phyloP scores from a whole-genome alignment of 2,888 invertebrate genomes.

The Polymixis lichenea region DNA sequence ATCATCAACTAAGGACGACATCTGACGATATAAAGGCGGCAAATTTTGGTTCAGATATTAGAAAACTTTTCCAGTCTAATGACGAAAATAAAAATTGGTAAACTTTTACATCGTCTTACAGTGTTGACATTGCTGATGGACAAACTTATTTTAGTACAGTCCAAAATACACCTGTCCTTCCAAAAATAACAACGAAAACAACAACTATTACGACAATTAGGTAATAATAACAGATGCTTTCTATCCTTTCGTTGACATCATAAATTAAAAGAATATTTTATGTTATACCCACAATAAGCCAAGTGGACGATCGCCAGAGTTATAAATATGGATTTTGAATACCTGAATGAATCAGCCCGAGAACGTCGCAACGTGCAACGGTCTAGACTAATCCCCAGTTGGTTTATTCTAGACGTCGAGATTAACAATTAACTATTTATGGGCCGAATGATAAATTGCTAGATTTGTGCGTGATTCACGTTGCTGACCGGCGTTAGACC shows the following conservation, averaged over 20 bases:
- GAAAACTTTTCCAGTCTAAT: neutral
- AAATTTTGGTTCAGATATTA: neutral
- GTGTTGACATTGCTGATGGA: slow-evolving; percentile 8
- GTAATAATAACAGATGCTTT: slow-evolving; percentile 59
- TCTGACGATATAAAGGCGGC: no score
- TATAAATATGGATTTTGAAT: slow-evolving; percentile 71
- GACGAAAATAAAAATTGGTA: neutral
- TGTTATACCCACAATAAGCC: slow-evolving; percentile 60
- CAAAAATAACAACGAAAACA: slow-evolving; percentile 40
- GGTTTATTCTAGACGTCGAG: slow-evolving; percentile 65
- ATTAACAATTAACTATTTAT: slow-evolving; percentile 69
- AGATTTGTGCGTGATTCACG: slow-evolving; percentile 64
- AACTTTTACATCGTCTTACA: slow-evolving; percentile 9
- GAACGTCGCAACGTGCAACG: slow-evolving; percentile 46
- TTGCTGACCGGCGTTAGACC: slow-evolving; percentile 46
- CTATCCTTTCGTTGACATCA: slow-evolving; percentile 59
- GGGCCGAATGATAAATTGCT: slow-evolving; percentile 57
- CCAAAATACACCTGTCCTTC: neutral
- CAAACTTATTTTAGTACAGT: slow-evolving; percentile 11
- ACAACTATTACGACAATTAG: slow-evolving; percentile 51
- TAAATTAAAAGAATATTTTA: slow-evolving; percentile 65
- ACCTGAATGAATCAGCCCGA: slow-evolving; percentile 61
- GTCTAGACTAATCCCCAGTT: slow-evolving; percentile 64
- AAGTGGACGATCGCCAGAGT: slow-evolving; percentile 74
- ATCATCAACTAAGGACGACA: neutral